Conservation (phyloP, 2,888 invertebrate genomes). For the Dascillus cervinus region DNA sequence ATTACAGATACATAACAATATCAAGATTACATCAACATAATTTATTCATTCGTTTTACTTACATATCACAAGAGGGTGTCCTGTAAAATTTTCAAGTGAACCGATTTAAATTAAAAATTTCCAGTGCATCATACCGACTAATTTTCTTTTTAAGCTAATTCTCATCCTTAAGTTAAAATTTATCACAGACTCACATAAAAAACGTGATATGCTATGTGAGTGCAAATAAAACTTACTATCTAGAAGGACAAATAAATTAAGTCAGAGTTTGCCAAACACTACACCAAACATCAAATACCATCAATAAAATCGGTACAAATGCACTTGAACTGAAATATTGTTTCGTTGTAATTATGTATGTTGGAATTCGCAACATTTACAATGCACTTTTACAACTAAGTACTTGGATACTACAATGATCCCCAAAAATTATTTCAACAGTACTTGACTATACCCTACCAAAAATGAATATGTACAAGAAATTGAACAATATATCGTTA, state of each 20-base stretch:
- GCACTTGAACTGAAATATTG: conserved; percentile 13
- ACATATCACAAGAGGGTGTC: conserved; percentile 18
- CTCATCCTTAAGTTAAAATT: conserved; percentile 9
- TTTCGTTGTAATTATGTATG: too few species aligned
- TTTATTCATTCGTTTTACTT: conserved; percentile 22
- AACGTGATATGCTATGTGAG: conserved; percentile 22
- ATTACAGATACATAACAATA: conserved; percentile 29
- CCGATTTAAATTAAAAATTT: conserved; percentile 1
- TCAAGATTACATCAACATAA: conserved; percentile 31
- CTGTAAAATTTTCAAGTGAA: conserved; percentile 9
- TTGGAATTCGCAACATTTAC: too few species aligned
- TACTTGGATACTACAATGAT: too few species aligned
- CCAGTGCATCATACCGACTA: neutral
- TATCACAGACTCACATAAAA: conserved; percentile 27
- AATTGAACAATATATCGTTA: too few species aligned
- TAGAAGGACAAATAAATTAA: conserved; percentile 11
- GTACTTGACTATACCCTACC: too few species aligned
- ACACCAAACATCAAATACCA: conserved; percentile 10
- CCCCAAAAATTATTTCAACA: too few species aligned
- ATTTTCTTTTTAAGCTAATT: neutral
- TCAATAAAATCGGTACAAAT: conserved; percentile 7
- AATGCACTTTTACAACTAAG: too few species aligned
- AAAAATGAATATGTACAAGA: too few species aligned
- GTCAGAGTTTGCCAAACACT: conserved; percentile 10
- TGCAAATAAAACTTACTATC: conserved; percentile 15